Evolutionary conservation across 2,797 vertebrate genomes (phyloP), one percentile per base, ranked within the genome.

Genomic region (Pangasius djambal): DNA sequence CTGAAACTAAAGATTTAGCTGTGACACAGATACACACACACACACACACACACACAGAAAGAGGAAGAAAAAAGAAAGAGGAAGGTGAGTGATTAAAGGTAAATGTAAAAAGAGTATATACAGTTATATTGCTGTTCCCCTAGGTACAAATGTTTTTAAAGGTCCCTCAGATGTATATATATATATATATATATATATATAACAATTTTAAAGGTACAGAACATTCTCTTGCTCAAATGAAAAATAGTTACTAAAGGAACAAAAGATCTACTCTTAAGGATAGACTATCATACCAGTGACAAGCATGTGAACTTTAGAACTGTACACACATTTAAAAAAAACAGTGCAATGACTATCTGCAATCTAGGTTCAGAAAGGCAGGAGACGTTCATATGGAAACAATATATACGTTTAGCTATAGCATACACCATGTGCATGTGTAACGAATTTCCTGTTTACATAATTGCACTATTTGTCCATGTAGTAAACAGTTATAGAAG

Each of bases 1-100:
- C 59, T 81, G n/a, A 37, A 34, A 34, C 12, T 44, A 28, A 63
- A 59, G 18, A 81, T 82, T 61, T 44, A 82, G 0, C 57, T 82
- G 55, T 22, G 61, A 61, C 70, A 81, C 52, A 59, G 50, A 69
- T 31, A 69, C 67, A 74, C 70, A 81, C 52, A 59, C 77, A 69
- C 15, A 69, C 67, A 74, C 70, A 28, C 40, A 75, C 78, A 82
- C 10, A 25, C n/a, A 79, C 4, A 59, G 25, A 44, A 15, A 37
- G 28, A 37, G 3, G 4, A 22, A 25, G 44, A 69, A 52, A 34
- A 69, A 55, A 69, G 28, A 84, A 48, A 0, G 40, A 31, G 57
- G 22, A 22, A 44, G 34, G 57, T 63, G 34, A 83, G 34, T 83
- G 37, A 63, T 44, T 63, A 83, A 44, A 83, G 20, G 78, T 57